Evolutionary conservation across 2,797 vertebrate genomes (phyloP).

Genomic region (Leontopithecus rosalia): DNA sequence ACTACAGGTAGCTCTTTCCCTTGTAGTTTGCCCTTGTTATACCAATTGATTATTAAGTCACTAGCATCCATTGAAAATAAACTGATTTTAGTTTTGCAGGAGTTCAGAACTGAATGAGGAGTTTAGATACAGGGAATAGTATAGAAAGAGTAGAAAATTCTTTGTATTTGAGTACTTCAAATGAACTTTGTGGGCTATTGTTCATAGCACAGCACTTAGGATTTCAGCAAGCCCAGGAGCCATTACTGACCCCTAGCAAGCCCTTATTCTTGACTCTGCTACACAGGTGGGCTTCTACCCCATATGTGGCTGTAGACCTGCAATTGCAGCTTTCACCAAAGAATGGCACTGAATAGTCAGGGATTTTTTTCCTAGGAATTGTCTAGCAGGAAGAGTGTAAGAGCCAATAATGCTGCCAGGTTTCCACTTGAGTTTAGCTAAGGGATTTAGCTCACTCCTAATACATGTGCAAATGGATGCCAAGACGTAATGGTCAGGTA

Average conservation of each 20-base stretch:
- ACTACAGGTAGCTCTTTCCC: constrained; percentile 89
- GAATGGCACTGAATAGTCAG: neutral
- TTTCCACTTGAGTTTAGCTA: neutral
- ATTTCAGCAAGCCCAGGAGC: neutral
- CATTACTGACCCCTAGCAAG: neutral
- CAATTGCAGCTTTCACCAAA: neutral
- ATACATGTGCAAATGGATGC: neutral
- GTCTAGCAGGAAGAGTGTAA: neutral
- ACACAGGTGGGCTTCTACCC: neutral
- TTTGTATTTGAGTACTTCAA: neutral
- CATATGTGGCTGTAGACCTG: neutral
- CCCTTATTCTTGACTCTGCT: neutral
- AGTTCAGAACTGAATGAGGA: neutral
- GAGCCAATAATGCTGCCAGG: neutral
- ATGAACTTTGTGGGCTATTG: neutral
- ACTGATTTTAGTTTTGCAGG: neutral
- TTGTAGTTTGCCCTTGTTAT: neutral
- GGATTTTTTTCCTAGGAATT: neutral
- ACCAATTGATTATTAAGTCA: neutral
- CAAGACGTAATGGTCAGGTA: neutral
- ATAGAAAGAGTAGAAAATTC: neutral
- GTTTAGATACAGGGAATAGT: neutral
- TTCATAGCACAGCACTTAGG: constrained; percentile 15
- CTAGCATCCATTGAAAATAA: neutral
- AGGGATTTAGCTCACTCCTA: neutral